Percentiles rank a stretch among this genome's conserved stretches.
These are phyloP conservation scores for Aplidium turbinatum DNA, from an alignment of 23 tunicate genomes.

Conservation along the genomic window DNA sequence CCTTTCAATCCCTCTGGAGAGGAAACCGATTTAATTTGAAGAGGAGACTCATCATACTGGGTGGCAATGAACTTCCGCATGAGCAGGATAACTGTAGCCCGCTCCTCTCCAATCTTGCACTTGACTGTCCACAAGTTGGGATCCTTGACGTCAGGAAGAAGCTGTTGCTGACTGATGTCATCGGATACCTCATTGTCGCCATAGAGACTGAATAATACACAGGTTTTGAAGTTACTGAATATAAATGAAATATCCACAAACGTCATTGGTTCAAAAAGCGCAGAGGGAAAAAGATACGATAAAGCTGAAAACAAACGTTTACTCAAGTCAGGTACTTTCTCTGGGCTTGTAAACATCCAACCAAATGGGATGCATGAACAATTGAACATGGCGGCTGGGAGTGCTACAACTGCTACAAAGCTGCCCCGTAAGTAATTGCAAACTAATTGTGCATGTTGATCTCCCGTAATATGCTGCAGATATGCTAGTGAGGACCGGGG, in stretches of 20 bases:
- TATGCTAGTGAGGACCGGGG: no score
- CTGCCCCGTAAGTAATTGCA: no score
- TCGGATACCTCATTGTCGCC: constrained; percentile 79
- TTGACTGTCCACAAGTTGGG: constrained; percentile 98
- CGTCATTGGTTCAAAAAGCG: neutral
- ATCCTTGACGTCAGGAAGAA: constrained; percentile 97
- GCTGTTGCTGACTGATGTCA: constrained; percentile 94
- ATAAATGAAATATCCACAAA: neutral
- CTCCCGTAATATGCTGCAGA: no score
- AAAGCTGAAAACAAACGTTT: no score
- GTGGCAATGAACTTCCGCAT: constrained; percentile 88
- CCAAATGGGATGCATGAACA: no score
- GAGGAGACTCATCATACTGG: constrained; percentile 87
- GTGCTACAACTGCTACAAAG: no score
- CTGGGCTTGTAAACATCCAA: no score
- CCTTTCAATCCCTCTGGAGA: constrained; percentile 98
- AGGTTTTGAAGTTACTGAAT: neutral
- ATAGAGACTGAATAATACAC: constrained; percentile 29
- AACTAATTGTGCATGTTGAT: no score
- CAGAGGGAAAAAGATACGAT: neutral
- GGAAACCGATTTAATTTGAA: constrained; percentile 92
- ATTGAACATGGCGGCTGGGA: no score
- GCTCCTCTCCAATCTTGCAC: constrained; percentile 92
- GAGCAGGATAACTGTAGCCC: constrained; percentile 73
- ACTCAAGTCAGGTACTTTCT: no score